phyloP scores from a whole-genome alignment of 2,113 vertebrate genomes.

The Peucedramus taeniatus region DNA sequence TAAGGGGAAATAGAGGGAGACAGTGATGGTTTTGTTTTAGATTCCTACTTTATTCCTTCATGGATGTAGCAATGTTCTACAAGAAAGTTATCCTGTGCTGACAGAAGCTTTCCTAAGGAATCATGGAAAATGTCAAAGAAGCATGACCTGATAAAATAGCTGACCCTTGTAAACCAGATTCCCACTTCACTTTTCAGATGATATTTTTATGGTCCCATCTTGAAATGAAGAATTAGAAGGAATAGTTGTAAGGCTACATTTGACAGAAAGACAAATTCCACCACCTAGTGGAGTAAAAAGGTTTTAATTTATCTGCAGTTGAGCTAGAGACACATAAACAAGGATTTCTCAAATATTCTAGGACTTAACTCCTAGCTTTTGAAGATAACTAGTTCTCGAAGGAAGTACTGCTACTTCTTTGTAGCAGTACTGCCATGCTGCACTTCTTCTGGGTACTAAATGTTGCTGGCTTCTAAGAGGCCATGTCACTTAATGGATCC shows the following conservation, averaged over 20 bases:
- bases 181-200: background rate
- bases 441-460: background rate
- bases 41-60: background rate
- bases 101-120: background rate
- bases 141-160: background rate
- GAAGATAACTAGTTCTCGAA: background rate
- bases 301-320: background rate
- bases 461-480: background rate
- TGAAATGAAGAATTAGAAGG: background rate
- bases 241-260: background rate
- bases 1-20: background rate
- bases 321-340: background rate
- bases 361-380: background rate
- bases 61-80: background rate
- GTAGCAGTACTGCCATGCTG: background rate
- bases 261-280: background rate
- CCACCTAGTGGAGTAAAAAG: slow-evolving; percentile 38
- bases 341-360: background rate
- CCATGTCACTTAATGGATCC: background rate
- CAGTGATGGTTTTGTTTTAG: background rate
- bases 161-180: background rate
- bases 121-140: background rate
- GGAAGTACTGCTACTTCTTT: background rate
- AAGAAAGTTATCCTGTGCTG: background rate
- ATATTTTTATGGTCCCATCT: background rate